Percentiles rank a stretch among this genome's conserved stretches.
These are phyloP conservation scores for Hofmannophila pseudospretella DNA, from an alignment of 2,888 invertebrate genomes.

Conservation along the genomic window DNA sequence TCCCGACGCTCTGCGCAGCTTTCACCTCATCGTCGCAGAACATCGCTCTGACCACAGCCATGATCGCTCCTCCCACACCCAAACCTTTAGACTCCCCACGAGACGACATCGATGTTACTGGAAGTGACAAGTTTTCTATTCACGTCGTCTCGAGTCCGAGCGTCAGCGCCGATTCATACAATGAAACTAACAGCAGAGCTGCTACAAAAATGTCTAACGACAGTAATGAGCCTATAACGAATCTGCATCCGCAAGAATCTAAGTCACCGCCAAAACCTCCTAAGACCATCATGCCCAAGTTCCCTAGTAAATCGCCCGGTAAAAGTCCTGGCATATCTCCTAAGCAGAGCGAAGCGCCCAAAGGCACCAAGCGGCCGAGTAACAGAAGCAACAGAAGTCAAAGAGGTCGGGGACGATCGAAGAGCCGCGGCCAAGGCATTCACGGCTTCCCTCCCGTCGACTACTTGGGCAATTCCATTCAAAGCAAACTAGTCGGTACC, in stretches of 20 bases:
- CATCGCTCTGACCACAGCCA: constrained; percentile 87
- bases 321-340: constrained; percentile 85
- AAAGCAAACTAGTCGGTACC: constrained; percentile 89
- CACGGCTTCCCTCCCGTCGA: constrained; percentile 56
- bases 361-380: constrained; percentile 51
- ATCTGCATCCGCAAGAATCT: constrained; percentile 26
- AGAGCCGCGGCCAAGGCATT: constrained; percentile 51
- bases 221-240: constrained; percentile 43
- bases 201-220: constrained; percentile 57
- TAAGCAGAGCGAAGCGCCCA: constrained; percentile 72
- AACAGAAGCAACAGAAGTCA: constrained; percentile 63
- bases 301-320: constrained; percentile 82
- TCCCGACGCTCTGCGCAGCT: constrained; percentile 82
- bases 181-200: constrained; percentile 42
- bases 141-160: constrained; percentile 54
- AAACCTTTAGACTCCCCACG: constrained; percentile 63
- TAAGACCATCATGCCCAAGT: constrained; percentile 77
- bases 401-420: constrained; percentile 70
- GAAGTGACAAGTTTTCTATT: constrained; percentile 58
- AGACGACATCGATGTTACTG: constrained; percentile 59
- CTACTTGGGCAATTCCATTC: constrained; percentile 82
- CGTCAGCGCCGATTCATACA: constrained; percentile 56
- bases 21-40: constrained; percentile 91
- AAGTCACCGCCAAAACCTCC: constrained; percentile 63
- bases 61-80: constrained; percentile 84